Evolutionary conservation across 2,113 vertebrate species (phyloP), one percentile per base, ranked within the genome.

Genomic region (Odocoileus virginianus): DNA sequence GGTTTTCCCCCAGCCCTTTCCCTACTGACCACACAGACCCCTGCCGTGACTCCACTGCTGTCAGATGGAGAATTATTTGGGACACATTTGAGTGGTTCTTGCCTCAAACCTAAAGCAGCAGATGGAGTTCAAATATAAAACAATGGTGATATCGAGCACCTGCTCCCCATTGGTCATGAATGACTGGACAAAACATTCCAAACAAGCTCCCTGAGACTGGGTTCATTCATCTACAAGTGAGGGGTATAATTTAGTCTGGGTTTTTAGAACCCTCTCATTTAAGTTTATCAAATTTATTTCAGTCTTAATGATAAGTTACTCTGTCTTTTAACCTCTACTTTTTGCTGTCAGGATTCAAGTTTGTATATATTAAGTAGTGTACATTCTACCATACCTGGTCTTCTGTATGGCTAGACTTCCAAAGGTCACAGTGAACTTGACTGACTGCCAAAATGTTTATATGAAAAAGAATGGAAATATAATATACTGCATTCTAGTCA

Each of bases 1-100:
- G 99, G 94, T 87, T 99, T 99, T 98, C 99, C 99, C 95, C 99
- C 99, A 23, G 99, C 99, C 15, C 98, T 99, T 47, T 99, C 99
- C 19, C 98, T 99, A 14, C 98, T 99, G 95, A 99, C 99, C 3
- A 23, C 98, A 11, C 98, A 99, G 89, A 99, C 98, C 2, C 99
- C 99, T 67, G 98, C 96, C 95, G 40, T 98, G 89, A 99, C 99
- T 60, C 99, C 99, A 9, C 97, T 99, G 82, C 87, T 99, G 57
- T 98, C 99, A 85, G 98, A 98, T 45, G 97, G 98, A 8, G 98
- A 98, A 55, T 98, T 99, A 1, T 98, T 98, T 85, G 98, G 97
- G 92, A 95, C 79, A 0, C 98, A 98, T 96, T 93, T 96, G 97
- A 97, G 98, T 57, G 98, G 98, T 30, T 97, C 98, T 30, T 95